A percentile compares a stretch with the other conserved stretches of the same genome.
Evolutionary conservation across 2,888 invertebrate genomes (phyloP).

Genomic region (Dynastes maya): DNA sequence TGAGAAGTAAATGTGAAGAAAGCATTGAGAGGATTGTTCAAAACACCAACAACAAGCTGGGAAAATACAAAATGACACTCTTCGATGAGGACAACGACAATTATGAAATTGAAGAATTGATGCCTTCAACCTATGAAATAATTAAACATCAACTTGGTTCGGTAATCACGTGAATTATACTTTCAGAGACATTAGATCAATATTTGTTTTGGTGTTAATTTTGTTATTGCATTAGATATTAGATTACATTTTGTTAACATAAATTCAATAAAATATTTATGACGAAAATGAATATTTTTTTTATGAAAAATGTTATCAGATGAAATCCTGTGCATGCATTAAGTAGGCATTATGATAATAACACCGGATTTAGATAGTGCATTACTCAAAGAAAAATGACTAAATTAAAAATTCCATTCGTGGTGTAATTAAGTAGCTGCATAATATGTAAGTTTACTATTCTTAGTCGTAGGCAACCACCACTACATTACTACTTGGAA

Average conservation of each 20-base stretch:
- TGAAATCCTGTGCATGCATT: neutral
- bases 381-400: neutral
- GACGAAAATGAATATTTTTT: neutral
- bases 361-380: slow-evolving; percentile 1
- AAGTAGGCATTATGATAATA: slow-evolving; percentile 5
- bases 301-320: slow-evolving; percentile 1
- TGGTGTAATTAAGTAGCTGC: neutral
- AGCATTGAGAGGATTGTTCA: slow-evolving; percentile 28
- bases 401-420: neutral
- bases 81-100: slow-evolving; percentile 9
- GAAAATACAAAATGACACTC: slow-evolving; percentile 32
- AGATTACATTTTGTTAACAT: slow-evolving; percentile 3
- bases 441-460: neutral
- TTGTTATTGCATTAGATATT: neutral
- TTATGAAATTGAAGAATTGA: neutral
- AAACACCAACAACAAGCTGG: slow-evolving; percentile 34
- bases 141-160: slow-evolving; percentile 19
- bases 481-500: neutral
- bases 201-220: slow-evolving; percentile 8
- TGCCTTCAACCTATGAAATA: slow-evolving; percentile 28
- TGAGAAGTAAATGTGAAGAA: slow-evolving; percentile 34
- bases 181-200: neutral
- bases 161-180: slow-evolving; percentile 14
- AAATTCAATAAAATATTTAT: neutral
- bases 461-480: neutral